Evolutionary conservation across 2,797 vertebrate genomes (phyloP), one percentile per base, ranked within the genome.

Genomic region (Scomberomorus guttatus): DNA sequence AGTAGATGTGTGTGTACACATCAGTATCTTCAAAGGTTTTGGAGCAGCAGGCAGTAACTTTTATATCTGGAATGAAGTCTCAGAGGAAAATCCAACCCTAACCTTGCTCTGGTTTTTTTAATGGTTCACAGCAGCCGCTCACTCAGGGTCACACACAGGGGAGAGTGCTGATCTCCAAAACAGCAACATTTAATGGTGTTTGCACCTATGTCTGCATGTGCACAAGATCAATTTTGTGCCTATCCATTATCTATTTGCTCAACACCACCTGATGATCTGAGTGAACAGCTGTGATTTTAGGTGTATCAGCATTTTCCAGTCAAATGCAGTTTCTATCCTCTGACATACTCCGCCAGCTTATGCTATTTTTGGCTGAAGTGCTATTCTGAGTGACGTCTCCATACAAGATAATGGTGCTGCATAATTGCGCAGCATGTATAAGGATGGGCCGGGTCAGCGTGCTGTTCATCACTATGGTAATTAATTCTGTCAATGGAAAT

Each of bases 401-500:
- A n/a, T 44, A 51, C 74, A 60, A 85, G 83, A 91, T 89, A 89
- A 89, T 71, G 39, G 65, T 37, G 69, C 68, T 70, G 72, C 66
- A 27, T 85, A 79, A 86, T 85, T 87, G 78, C 11, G 0, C 25
- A 1, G 27, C 50, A n/a, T 77, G 66, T 51, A 29, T 65, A 48
- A 59, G 1, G 17, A 68, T 59, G 58, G 75, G 80, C 46, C 72
- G 69, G 72, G 54, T 67, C 13, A 7, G n/a, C 29, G 2, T 60
- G 64, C 14, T 50, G 77, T 78, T 85, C 22, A 32, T 89, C 82
- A 62, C 70, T 56, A 77, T 37, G 70, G 70, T 76, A 80, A 92
- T 89, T 87, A 84, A 82, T 79, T 83, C 70, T 87, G 81, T 71
- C 61, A 50, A 72, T 89, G 87, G 77, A 85, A 92, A 93, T 89